A percentile compares a stretch with the other conserved stretches of the same genome.
Conservation (phyloP, 2,113 vertebrate genomes). For the Catharus fuscescens region DNA sequence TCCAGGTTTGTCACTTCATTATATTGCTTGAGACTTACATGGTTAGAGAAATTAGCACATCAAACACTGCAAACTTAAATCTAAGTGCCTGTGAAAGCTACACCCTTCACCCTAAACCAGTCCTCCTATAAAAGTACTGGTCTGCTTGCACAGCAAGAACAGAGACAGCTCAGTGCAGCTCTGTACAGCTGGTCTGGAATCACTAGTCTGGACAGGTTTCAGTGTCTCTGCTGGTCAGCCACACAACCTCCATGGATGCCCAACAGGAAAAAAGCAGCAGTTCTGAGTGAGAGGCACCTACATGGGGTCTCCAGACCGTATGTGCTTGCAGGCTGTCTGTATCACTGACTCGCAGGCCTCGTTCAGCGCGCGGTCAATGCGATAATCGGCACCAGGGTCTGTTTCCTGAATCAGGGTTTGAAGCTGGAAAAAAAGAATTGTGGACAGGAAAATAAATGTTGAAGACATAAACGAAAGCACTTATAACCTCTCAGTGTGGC, state of each 20-base stretch:
- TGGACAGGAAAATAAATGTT: background rate
- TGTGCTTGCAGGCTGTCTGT: slow-evolving; percentile 98
- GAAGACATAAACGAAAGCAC: background rate
- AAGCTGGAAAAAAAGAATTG: slow-evolving; percentile 77
- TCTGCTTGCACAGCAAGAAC: background rate
- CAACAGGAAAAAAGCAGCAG: fast-evolving
- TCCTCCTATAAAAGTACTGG: background rate
- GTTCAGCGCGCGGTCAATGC: slow-evolving; percentile 93
- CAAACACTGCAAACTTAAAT: background rate
- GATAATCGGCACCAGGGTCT: slow-evolving; percentile 93
- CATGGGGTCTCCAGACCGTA: slow-evolving; percentile 95
- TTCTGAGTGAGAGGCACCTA: slow-evolving; percentile 68
- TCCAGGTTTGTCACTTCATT: background rate
- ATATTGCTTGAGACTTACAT: fast-evolving
- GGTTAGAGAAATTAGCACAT: background rate
- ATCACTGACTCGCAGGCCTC: slow-evolving; percentile 97
- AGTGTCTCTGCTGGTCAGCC: background rate
- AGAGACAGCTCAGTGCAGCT: fast-evolving
- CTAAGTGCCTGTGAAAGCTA: background rate
- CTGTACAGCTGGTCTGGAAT: background rate
- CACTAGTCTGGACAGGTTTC: background rate
- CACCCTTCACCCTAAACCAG: background rate
- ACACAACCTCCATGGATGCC: background rate
- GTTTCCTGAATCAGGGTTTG: slow-evolving; percentile 94
- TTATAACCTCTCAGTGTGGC: background rate